A percentile compares a stretch with the other conserved stretches of the same genome.
Conservation (phyloP, 2,113 vertebrate species). For the Capra hircus region DNA sequence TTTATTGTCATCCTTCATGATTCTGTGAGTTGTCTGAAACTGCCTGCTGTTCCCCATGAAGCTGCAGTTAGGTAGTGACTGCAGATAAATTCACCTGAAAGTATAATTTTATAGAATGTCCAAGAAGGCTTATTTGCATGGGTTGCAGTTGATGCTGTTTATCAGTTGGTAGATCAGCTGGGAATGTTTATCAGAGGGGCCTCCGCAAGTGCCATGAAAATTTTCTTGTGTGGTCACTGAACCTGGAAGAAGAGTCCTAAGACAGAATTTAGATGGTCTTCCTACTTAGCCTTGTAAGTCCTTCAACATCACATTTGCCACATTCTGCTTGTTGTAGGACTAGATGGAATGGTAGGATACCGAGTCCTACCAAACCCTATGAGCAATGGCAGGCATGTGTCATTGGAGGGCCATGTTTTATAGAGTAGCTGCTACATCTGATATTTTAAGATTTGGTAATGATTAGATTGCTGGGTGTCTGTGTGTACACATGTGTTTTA, state of each 20-base stretch:
- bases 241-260: neutral
- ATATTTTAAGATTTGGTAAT: neutral
- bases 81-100: neutral
- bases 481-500: neutral
- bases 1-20: neutral
- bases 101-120: neutral
- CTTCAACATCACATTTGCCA: neutral
- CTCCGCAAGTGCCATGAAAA: neutral
- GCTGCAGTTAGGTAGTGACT: neutral
- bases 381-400: too few species aligned
- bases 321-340: neutral
- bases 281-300: neutral
- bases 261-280: neutral
- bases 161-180: neutral
- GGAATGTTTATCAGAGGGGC: neutral
- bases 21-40: neutral
- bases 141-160: neutral
- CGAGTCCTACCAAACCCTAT: neutral
- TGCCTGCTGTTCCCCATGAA: neutral
- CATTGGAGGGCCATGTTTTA: neutral
- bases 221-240: neutral
- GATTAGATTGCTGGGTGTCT: neutral
- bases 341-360: too few species aligned
- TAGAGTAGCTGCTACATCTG: neutral
- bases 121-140: neutral